Base-by-base conservation (phyloP, 1,140 invertebrate genomes). In the Nebria ingens region DNA sequence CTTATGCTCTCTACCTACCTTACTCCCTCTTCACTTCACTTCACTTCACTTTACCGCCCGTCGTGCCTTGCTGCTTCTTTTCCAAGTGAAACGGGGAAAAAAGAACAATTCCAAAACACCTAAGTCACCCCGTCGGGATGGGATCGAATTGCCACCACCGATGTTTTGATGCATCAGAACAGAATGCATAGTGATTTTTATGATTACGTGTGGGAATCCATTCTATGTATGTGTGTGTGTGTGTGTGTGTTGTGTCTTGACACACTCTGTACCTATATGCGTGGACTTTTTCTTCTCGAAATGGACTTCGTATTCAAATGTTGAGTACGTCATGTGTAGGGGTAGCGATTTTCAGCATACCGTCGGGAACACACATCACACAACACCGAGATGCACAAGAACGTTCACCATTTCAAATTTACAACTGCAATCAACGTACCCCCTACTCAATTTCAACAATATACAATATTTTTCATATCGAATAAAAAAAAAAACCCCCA, bases 171-270 rank as follows among this genome's bases (percentile, higher is more conserved):
- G n/a, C n/a, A n/a, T n/a, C 56, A 55, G 53, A 56, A 51, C 34
- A 51, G 60, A 57, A 66, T 68, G 66, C 67, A 70, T 70, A 70
- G 68, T 70, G 68, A 70, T 69, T 69, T 69, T 69, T 69, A 69
- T 63, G 63, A 66, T 69, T 66, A 69, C 67, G 63, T 62, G n/a
- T 66, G 68, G 67, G 68, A 68, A 64, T 69, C 66, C 58, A 63
- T 12, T 12, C 9, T 21, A 15, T 62, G 60, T 57, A 56, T 58
- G 56, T 61, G 64, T 64, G 64, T 65, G 64, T 65, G 61, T 62
- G 64, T 65, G 62, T 63, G 55, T 63, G 60, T 61, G 59, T 17
- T n/a, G 6, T 17, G 15, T 45, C 40, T 9, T 17, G 9, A 17
- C 40, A 12, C 9, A 45, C 40, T 45, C 15, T 17, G 17, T 45